Evolutionary conservation across 2,888 invertebrate genomes (phyloP).

Genomic region (Mycalesis mineus): DNA sequence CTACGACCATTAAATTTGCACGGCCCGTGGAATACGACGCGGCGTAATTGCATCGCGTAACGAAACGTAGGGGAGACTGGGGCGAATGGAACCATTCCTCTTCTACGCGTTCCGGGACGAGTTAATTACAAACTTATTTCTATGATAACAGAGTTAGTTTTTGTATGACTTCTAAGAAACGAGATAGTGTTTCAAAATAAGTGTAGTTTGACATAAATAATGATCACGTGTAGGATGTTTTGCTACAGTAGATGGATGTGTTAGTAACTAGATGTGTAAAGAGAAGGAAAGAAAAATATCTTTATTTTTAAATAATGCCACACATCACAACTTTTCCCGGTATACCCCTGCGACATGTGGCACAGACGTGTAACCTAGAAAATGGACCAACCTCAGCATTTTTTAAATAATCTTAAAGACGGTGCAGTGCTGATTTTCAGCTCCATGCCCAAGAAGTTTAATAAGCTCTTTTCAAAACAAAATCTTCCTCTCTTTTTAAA

Average conservation of each 20-base stretch:
- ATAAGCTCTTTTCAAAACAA: too few relatives aligned
- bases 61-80: conserved; percentile 38
- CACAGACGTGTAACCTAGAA: too few relatives aligned
- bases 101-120: neutral
- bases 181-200: conserved; percentile 39
- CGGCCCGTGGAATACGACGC: conserved; percentile 50
- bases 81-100: conserved; percentile 57
- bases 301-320: too few relatives aligned
- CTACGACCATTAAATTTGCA: conserved; percentile 55
- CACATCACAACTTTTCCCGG: too few relatives aligned
- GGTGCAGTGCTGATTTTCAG: too few relatives aligned
- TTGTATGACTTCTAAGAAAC: neutral
- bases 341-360: too few relatives aligned
- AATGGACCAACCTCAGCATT: too few relatives aligned
- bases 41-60: conserved; percentile 45
- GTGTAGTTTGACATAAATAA: conserved; percentile 59
- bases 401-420: too few relatives aligned
- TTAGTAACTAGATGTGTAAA: too few relatives aligned
- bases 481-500: too few relatives aligned
- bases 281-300: too few relatives aligned
- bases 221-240: conserved; percentile 31
- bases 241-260: neutral
- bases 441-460: too few relatives aligned
- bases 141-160: conserved; percentile 6
- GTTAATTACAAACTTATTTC: conserved; percentile 17